These are phyloP conservation scores for Lissocephala sabroskyi DNA, from an alignment of 2,888 invertebrate species.

Conservation along the genomic window DNA sequence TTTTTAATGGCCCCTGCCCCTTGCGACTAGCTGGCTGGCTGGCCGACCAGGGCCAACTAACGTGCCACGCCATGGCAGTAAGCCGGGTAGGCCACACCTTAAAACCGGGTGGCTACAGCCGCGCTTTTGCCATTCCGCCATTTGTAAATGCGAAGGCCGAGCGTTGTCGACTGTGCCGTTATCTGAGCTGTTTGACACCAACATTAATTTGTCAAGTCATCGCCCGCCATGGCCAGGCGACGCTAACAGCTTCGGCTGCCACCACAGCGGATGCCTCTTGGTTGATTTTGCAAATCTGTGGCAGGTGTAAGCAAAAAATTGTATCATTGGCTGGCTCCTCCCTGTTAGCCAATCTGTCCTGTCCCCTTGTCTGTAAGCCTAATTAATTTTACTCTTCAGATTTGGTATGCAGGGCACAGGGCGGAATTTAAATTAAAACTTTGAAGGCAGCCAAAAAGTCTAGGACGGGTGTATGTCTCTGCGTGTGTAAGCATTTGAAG, in stretches of 20 bases:
- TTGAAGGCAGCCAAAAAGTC: conserved; percentile 10
- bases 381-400: conserved; percentile 51
- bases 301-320: conserved; percentile 30
- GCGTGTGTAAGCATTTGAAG: neutral
- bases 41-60: no score
- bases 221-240: no score
- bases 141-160: neutral
- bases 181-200: conserved; percentile 67
- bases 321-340: conserved; percentile 13
- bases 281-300: conserved; percentile 39
- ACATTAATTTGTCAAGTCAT: conserved; percentile 62
- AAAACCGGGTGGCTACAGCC: conserved; percentile 28
- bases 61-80: conserved; percentile 15
- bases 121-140: conserved; percentile 34
- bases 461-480: conserved; percentile 8
- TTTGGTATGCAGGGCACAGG: conserved; percentile 30
- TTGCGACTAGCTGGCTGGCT: conserved; percentile 14
- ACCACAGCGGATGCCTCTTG: neutral
- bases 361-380: no score
- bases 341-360: conserved; percentile 2
- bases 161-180: conserved; percentile 31
- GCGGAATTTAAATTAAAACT: conserved; percentile 37
- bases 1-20: conserved; percentile 5
- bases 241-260: neutral
- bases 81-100: conserved; percentile 52